Evolutionary conservation across 2,113 vertebrate genomes (phyloP).

Genomic region (Taxidea taxus): DNA sequence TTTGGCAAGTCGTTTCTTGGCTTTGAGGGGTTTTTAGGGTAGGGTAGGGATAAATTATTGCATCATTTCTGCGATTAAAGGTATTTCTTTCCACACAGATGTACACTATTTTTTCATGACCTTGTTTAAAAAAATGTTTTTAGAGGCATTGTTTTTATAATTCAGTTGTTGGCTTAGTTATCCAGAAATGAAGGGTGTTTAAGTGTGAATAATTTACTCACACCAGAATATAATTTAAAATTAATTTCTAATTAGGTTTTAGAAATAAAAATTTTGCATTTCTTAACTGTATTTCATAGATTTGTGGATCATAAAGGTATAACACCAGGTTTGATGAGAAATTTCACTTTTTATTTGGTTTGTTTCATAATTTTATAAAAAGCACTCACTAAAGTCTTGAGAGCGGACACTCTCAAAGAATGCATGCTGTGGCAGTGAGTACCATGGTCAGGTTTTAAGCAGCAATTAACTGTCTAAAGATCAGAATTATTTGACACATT

Average conservation of each 20-base stretch:
- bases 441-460: not conserved
- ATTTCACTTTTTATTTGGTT: not conserved
- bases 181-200: not conserved
- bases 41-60: not conserved
- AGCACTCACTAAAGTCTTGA: not conserved
- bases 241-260: slow-evolving; percentile 23
- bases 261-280: not conserved
- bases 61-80: not conserved
- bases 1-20: not conserved
- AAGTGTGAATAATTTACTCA: not conserved
- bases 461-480: not conserved
- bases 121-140: slow-evolving; percentile 25
- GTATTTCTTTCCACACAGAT: not conserved
- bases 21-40: not conserved
- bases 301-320: not conserved
- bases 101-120: not conserved
- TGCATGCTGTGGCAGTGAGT: not conserved
- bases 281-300: not conserved
- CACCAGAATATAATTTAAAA: slow-evolving; percentile 1
- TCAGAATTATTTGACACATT: not conserved
- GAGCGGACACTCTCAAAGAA: not conserved
- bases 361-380: not conserved
- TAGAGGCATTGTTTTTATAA: not conserved
- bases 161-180: not conserved
- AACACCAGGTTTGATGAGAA: not conserved